phyloP scores from a whole-genome alignment of 2,888 invertebrate species.

The Zaprionus obscuricornis region DNA sequence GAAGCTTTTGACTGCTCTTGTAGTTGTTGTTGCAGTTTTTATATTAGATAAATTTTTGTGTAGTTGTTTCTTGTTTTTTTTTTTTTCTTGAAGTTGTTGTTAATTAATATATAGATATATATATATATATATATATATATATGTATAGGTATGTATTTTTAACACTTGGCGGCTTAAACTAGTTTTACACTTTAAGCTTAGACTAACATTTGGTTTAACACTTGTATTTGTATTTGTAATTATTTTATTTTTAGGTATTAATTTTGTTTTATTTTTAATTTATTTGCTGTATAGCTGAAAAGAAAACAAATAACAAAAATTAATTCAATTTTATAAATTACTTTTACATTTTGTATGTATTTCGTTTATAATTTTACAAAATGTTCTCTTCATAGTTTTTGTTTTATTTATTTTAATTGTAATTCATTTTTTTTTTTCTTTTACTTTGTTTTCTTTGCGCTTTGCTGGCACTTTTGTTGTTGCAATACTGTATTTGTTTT shows the following conservation, averaged over 20 bases:
- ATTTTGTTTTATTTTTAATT: slow-evolving; percentile 14
- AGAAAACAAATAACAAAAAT: slow-evolving; percentile 58
- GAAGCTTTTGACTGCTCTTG: slow-evolving; percentile 30
- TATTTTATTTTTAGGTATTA: slow-evolving; percentile 26
- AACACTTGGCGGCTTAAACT: slow-evolving; percentile 62
- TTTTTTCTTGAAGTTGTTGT: slow-evolving; percentile 8
- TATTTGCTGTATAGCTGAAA: slow-evolving; percentile 57
- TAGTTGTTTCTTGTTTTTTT: slow-evolving; percentile 13
- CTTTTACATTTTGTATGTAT: background rate
- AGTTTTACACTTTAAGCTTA: slow-evolving; percentile 73
- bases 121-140: too few relatives aligned
- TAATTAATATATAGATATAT: slow-evolving; percentile 3
- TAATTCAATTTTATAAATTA: slow-evolving; percentile 23
- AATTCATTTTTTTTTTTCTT: background rate
- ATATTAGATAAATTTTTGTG: background rate
- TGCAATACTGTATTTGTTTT: background rate
- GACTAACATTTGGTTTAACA: slow-evolving; percentile 76
- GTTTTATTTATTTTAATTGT: background rate
- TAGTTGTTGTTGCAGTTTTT: slow-evolving; percentile 12
- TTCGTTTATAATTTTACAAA: background rate
- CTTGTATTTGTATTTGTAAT: slow-evolving; percentile 43
- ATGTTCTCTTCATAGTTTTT: background rate
- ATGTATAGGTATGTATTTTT: slow-evolving; percentile 13
- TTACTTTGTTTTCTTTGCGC: slow-evolving; percentile 12
- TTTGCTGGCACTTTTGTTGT: too few relatives aligned